Evolutionary conservation across 2,888 invertebrate genomes (phyloP).

Genomic region (Alcis repandata): DNA sequence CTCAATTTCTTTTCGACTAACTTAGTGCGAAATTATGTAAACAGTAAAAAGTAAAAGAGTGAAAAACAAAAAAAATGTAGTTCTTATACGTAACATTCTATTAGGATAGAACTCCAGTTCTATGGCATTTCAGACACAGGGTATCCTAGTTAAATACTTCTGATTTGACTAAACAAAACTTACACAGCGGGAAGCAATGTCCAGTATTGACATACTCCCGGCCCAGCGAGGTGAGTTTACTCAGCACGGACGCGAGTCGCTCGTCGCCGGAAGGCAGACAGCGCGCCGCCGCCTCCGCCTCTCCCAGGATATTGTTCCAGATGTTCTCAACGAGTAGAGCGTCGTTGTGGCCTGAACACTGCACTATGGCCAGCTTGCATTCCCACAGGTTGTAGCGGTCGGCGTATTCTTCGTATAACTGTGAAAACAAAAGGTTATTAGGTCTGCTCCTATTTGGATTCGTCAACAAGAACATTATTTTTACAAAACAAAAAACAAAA

Average conservation of each 20-base stretch:
- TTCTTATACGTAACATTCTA: too few relatives aligned
- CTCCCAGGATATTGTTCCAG: slow-evolving; percentile 94
- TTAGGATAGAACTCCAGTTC: too few relatives aligned
- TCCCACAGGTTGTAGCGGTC: slow-evolving; percentile 96
- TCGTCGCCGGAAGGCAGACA: slow-evolving; percentile 80
- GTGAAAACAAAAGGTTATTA: slow-evolving; percentile 6
- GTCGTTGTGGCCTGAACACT: slow-evolving; percentile 97
- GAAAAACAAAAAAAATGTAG: too few relatives aligned
- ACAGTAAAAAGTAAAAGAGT: too few relatives aligned
- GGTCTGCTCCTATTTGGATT: too few relatives aligned
- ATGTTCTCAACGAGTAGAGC: slow-evolving; percentile 94
- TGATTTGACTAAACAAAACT: too few relatives aligned
- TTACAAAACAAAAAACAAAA: too few relatives aligned
- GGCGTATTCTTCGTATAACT: slow-evolving; percentile 97
- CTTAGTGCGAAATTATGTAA: too few relatives aligned
- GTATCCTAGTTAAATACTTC: too few relatives aligned
- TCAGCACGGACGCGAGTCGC: slow-evolving; percentile 89
- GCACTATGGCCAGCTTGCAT: slow-evolving; percentile 97
- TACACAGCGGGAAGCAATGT: slow-evolving; percentile 95
- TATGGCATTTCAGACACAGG: too few relatives aligned
- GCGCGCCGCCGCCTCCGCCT: slow-evolving; percentile 83
- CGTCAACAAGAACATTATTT: too few relatives aligned
- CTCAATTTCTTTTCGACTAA: too few relatives aligned
- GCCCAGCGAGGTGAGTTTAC: slow-evolving; percentile 92
- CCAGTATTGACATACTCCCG: slow-evolving; percentile 93